phyloP scores from a whole-genome alignment of 2,113 vertebrate genomes.

The Pseudorectes ferrugineus region DNA sequence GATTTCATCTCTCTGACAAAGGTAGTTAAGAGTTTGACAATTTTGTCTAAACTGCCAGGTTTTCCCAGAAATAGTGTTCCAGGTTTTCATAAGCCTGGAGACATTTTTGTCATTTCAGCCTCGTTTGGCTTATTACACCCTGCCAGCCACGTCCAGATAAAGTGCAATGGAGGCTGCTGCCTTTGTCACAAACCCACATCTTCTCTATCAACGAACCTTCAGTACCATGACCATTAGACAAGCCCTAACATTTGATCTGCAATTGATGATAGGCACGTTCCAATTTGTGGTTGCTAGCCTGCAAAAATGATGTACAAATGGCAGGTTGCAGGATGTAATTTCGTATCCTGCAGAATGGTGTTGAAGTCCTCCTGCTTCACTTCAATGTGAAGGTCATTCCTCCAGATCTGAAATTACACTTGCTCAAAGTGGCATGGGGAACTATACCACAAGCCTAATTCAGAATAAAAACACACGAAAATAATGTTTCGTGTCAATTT shows the following conservation, averaged over 20 bases:
- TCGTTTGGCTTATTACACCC: slow-evolving; percentile 45
- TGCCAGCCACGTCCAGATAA: slow-evolving; percentile 50
- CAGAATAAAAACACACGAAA: not conserved
- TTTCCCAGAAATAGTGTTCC: slow-evolving; percentile 29
- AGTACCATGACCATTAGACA: not conserved
- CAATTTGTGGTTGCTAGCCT: slow-evolving; percentile 46
- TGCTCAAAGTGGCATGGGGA: not conserved
- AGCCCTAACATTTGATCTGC: slow-evolving; percentile 52
- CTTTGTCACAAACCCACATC: not conserved
- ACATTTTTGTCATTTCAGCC: slow-evolving; percentile 61
- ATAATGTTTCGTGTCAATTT: not conserved
- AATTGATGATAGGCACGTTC: slow-evolving; percentile 27
- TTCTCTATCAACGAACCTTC: slow-evolving; percentile 8
- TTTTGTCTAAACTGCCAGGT: slow-evolving; percentile 48
- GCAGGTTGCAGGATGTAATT: slow-evolving; percentile 50
- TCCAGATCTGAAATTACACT: slow-evolving; percentile 42
- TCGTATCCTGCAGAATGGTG: not conserved
- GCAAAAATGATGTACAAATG: slow-evolving; percentile 59
- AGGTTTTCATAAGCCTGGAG: slow-evolving; percentile 43
- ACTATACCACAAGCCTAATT: not conserved
- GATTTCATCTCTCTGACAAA: slow-evolving; percentile 10
- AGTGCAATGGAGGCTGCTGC: not conserved
- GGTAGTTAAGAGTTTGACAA: slow-evolving; percentile 50
- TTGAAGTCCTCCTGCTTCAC: not conserved
- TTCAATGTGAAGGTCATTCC: slow-evolving; percentile 36